These are phyloP conservation scores for Lepidothrix coronata DNA, from an alignment of 2,113 vertebrate species.

Conservation along the genomic window DNA sequence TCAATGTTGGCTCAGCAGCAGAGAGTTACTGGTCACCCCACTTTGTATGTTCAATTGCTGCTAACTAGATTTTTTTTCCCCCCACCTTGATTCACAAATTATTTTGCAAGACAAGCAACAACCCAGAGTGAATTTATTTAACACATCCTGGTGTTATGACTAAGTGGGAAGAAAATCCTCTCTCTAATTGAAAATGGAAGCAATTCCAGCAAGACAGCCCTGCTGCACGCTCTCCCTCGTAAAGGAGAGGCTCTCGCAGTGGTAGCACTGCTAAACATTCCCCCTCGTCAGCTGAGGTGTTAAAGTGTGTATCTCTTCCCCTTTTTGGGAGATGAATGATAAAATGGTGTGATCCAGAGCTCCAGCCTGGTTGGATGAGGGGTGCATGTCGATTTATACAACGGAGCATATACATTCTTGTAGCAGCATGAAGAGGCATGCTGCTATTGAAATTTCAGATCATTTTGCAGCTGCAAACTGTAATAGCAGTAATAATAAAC, in stretches of 20 bases:
- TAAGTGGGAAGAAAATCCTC: conserved; percentile 56
- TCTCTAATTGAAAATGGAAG: conserved; percentile 31
- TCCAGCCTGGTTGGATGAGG: conserved; percentile 56
- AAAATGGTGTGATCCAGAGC: conserved; percentile 47
- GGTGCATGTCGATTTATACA: conserved; percentile 16
- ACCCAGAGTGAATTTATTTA: conserved; percentile 58
- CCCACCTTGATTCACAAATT: conserved; percentile 26
- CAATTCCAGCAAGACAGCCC: not conserved
- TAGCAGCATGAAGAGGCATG: conserved; percentile 55
- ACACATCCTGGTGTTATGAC: conserved; percentile 16
- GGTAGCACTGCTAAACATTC: not conserved
- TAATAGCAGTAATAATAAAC: conserved; percentile 67
- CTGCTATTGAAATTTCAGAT: conserved; percentile 68
- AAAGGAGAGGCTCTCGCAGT: not conserved
- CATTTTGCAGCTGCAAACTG: conserved; percentile 67
- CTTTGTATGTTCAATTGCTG: conserved; percentile 8
- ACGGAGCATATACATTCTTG: conserved; percentile 15
- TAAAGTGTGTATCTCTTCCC: not conserved
- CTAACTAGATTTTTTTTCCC: conserved; percentile 37
- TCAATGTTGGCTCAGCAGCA: conserved; percentile 35
- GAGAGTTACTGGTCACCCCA: conserved; percentile 21
- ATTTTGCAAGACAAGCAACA: conserved; percentile 32
- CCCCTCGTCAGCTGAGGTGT: conserved; percentile 2
- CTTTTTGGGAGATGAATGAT: conserved; percentile 29
- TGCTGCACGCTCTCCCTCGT: not conserved